Evolutionary conservation across 1,140 invertebrate genomes (phyloP), one percentile per base, ranked within the genome.

Genomic region (Bombus affinis): DNA sequence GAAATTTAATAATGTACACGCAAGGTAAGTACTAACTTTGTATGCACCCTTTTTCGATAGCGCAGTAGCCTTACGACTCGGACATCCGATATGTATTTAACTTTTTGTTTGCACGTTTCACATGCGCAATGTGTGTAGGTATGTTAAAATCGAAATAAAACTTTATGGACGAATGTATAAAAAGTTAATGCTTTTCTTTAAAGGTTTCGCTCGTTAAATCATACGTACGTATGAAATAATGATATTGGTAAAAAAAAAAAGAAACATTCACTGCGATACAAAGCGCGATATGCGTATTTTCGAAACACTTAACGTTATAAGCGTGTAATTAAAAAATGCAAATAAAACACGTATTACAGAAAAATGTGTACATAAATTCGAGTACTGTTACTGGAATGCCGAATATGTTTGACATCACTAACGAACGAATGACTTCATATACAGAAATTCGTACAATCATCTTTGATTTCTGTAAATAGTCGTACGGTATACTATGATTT

Each of bases 1-100:
- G 18, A 62, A 77, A 57, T 77, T 57, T 83, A 83, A 83, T 83
- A 83, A 83, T 15, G 10, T 25, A 15, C 37, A 28, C 68, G 75
- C 66, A 59, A 70, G 6, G n/a, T 4, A 39, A 3, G 28, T n/a
- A 62, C 6, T 12, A 35, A 53, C 53, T 57, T 57, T 42, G 71
- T 78, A 42, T 32, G 35, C 28, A 22, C 9, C 6, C 35, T 53
- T 66, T 77, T 68, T 39, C n/a, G 39, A n/a, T 53, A 75, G 3
- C 44, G n/a, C 22, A 22, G 12, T 22, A 28, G 3, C 35, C 25
- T n/a, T 12, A n/a, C 32, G 8, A 22, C 6, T 13, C 32, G 25
- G 59, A 39, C 2, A 66, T 18, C 22, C 62, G 65, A 78, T 53
- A 68, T 8, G 3, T 25, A 32, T 62, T 77, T 62, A 44, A 42